Base-by-base conservation (phyloP, 2,113 vertebrate species). In the Corydoras maculifer region DNA sequence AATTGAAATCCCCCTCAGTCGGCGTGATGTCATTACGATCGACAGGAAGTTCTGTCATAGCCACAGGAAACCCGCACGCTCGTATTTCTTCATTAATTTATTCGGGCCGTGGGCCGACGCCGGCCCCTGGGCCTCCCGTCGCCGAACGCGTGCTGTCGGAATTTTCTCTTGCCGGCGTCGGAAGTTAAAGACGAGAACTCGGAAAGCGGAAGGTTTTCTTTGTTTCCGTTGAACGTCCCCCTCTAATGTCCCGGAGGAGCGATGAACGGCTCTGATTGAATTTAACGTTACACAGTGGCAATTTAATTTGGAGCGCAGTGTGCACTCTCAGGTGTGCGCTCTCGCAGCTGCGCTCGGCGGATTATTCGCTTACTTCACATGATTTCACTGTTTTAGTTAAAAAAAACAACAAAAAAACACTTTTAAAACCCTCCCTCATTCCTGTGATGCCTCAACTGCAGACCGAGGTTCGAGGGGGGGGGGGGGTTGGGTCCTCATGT, bases 261-360 rank as follows among this genome's bases (percentile, higher is more conserved):
- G 11, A 35, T 65, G 12, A 60, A 59, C 14, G n/a, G 35, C 76
- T 31, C 59, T 50, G 53, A 54, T 29, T 67, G 62, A 82, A 69
- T 57, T 70, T 55, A 68, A 53, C 76, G 75, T 83, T 85, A 77
- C 29, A 57, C 70, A 55, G 3, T 30, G 35, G 70, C 75, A 83
- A 83, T 86, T 84, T 75, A 78, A 80, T 81, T 83, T 53, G 76
- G 76, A 73, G 15, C 74, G 63, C 58, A 67, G 67, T 78, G 71
- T 79, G 51, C 51, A 57, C 77, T 82, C 76, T 55, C 59, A 82
- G 81, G 80, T 76, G 43, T 68, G 29, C 61, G 74, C 51, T 69
- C 63, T 11, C 77, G 73, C 35, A 64, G 79, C 57, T 67, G 74
- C 13, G 55, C 50, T 62, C 8, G 72, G 68, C 54, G 13, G 58